Percentiles rank a stretch among this genome's conserved stretches.
Conservation (phyloP, 53 echinoderm and acorn worm genomes). For the Astropecten irregularis region DNA sequence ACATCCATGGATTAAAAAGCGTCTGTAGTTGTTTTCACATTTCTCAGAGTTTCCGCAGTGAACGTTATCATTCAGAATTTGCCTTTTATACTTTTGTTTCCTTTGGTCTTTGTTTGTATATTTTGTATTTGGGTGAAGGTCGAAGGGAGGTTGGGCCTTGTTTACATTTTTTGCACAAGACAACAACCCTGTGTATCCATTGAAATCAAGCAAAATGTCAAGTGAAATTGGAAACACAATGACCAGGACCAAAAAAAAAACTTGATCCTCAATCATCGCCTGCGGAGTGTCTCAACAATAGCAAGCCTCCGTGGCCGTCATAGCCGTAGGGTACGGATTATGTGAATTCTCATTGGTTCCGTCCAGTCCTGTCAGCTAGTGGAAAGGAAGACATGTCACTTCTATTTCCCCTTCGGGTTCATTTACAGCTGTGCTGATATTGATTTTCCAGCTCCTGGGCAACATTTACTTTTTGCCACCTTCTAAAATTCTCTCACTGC, state of each 20-base stretch:
- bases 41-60: too few relatives aligned
- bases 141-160: too few relatives aligned
- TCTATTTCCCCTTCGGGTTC: not conserved
- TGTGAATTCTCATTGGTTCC: not conserved
- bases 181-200: too few relatives aligned
- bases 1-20: too few relatives aligned
- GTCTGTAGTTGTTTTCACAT: too few relatives aligned
- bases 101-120: too few relatives aligned
- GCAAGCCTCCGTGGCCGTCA: not conserved
- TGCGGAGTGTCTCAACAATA: not conserved
- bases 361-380: conserved; percentile 10
- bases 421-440: not conserved
- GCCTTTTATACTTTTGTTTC: too few relatives aligned
- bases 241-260: not conserved
- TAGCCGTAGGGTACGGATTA: not conserved
- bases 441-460: conserved; percentile 11
- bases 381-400: conserved; percentile 3
- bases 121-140: too few relatives aligned
- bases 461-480: conserved; percentile 24
- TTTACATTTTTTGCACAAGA: too few relatives aligned
- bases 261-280: not conserved
- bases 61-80: too few relatives aligned
- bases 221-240: conserved; percentile 15
- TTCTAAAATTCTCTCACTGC: not conserved
- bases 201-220: not conserved